Base-by-base conservation (phyloP, 92 coral and sea anemone species). In the Virgularia gustaviana region DNA sequence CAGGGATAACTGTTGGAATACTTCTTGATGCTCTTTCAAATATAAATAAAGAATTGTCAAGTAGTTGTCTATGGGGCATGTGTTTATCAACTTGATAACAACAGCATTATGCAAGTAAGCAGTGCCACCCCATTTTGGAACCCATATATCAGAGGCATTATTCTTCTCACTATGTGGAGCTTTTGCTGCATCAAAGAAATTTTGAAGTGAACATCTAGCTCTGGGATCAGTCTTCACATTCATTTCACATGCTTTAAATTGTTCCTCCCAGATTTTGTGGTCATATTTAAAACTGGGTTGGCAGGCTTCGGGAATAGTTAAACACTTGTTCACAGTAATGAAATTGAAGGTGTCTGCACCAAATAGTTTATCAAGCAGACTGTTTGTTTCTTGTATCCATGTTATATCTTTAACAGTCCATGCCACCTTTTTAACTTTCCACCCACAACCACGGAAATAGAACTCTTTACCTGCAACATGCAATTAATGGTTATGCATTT, bases 361-460 rank as follows among this genome's bases (percentile, higher is more conserved):
- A 10, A 47, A 47, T 25, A 47, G 10, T 47, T 47, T 47, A 10
- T 47, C 55, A 47, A 47, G n/a, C 2, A 47, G 55, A 13, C n/a
- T 13, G n/a, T 25, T 47, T 3, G 55, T 47, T 13, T 47, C 55
- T 47, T 3, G 5, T 3, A 47, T 47, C 55, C 55, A 47, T 25
- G 16, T 47, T 25, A 47, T 47, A 13, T 47, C 55, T 16, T 2
- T 25, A 19, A 47, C 16, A 10, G 55, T 47, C 55, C 55, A 47
- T 47, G 16, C 23, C n/a, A 47, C 55, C n/a, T 47, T 47, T 25
- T 47, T 47, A 25, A 47, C 55, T 25, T 47, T 47, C 55, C 55
- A 47, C 55, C 55, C 55, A 47, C 55, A 47, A 19, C 55, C 55
- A 47, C n/a, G n/a, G n/a, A n/a, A n/a, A n/a, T n/a, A n/a, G n/a